Conservation (phyloP, 1,140 invertebrate species). For the Holotrichia oblita region DNA sequence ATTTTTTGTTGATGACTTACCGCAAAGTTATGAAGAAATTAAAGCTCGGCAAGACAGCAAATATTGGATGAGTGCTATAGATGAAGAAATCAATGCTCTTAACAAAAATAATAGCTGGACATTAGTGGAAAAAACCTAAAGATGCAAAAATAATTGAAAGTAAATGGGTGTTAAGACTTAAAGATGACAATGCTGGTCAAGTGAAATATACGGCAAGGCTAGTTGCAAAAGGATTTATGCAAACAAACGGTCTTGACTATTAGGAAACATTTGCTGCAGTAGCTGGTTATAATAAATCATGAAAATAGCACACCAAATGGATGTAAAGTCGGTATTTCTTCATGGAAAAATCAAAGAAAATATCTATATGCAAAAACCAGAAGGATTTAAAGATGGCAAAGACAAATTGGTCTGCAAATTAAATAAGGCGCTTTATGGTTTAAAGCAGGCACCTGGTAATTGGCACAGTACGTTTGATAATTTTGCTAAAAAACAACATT, state of each 20-base stretch:
- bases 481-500: no score
- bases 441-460: no score
- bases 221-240: conserved; percentile 59
- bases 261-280: conserved; percentile 54
- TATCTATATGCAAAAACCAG: no score
- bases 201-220: conserved; percentile 51
- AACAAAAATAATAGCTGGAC: conserved; percentile 58
- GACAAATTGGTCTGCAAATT: no score
- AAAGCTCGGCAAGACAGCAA: background rate
- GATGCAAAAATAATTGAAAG: conserved; percentile 50
- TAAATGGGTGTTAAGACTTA: conserved; percentile 45
- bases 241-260: conserved; percentile 51
- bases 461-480: no score
- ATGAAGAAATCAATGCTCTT: conserved; percentile 53
- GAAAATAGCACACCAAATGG: conserved; percentile 49
- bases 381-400: no score
- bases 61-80: background rate
- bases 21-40: conserved; percentile 5
- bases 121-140: conserved; percentile 47
- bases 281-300: conserved; percentile 47
- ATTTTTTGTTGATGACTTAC: conserved; percentile 18
- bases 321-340: conserved; percentile 59
- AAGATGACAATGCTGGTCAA: conserved; percentile 36
- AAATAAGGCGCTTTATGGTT: no score
- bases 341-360: no score